Conservation (phyloP, 1,140 invertebrate species). For the Polypedilum vanderplanki region DNA sequence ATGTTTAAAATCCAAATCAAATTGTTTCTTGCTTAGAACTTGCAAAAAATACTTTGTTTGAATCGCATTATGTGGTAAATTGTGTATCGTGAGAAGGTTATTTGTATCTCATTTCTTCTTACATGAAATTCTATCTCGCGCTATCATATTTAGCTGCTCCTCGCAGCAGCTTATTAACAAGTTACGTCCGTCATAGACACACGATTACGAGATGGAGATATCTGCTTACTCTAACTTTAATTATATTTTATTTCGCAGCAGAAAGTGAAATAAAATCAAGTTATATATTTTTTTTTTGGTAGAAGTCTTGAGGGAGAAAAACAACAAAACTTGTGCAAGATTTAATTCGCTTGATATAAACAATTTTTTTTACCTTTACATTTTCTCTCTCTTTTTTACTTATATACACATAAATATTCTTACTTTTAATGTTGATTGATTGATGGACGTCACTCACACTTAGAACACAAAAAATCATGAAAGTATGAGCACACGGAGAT, state of each 20-base stretch:
- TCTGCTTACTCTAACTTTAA: too few relatives aligned
- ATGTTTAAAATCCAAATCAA: too few relatives aligned
- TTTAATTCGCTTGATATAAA: not conserved
- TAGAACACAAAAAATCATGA: not conserved
- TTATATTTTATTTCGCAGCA: too few relatives aligned
- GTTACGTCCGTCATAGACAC: not conserved
- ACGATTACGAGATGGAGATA: not conserved
- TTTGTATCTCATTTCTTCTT: not conserved
- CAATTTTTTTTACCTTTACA: not conserved
- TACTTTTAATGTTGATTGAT: constrained; percentile 23
- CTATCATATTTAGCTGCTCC: not conserved
- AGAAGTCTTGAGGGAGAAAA: too few relatives aligned
- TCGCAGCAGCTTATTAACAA: not conserved
- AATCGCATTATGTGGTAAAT: constrained; percentile 13
- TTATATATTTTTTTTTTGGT: too few relatives aligned
- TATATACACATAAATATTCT: not conserved
- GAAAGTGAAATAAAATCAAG: too few relatives aligned
- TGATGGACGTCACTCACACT: constrained; percentile 20
- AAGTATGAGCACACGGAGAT: not conserved
- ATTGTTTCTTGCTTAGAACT: too few relatives aligned
- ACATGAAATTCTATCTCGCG: not conserved
- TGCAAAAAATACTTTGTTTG: not conserved
- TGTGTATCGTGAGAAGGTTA: constrained; percentile 11
- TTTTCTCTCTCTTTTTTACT: not conserved
- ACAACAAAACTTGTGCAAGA: not conserved